Conservation (phyloP, 2,113 vertebrate species). For the Ophthalmolycus amberensis region DNA sequence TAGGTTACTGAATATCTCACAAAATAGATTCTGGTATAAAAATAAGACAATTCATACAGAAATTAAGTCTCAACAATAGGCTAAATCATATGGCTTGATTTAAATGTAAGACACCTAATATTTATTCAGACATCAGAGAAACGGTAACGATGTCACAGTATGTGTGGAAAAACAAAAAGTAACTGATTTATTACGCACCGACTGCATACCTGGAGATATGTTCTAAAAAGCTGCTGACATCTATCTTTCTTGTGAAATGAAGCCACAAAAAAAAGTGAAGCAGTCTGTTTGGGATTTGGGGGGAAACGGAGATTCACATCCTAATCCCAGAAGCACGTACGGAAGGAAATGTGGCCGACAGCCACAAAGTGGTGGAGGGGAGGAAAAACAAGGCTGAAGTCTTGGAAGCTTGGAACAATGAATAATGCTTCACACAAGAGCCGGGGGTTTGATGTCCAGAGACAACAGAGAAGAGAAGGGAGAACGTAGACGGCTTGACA, state of each 20-base stretch:
- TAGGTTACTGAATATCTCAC: background rate
- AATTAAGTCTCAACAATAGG: background rate
- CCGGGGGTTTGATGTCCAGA: conserved; percentile 56
- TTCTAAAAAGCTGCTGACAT: conserved; percentile 1
- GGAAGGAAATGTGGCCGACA: conserved; percentile 73
- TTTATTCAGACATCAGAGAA: background rate
- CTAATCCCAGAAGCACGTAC: conserved; percentile 67
- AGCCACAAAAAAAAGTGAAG: background rate
- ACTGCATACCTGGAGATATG: background rate
- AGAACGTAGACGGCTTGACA: conserved; percentile 12
- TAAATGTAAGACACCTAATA: background rate
- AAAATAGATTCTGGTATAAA: background rate
- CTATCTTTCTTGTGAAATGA: background rate
- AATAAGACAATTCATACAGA: background rate
- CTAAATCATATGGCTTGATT: background rate
- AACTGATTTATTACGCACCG: background rate
- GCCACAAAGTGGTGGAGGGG: conserved; percentile 64
- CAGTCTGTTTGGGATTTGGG: conserved; percentile 29
- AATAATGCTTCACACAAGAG: conserved; percentile 62
- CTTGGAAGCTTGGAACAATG: conserved; percentile 72
- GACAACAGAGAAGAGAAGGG: conserved; percentile 37
- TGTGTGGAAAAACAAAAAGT: background rate
- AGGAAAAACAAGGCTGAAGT: conserved; percentile 65
- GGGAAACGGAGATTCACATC: conserved; percentile 39
- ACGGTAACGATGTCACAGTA: background rate